Base-by-base conservation (phyloP, 2,888 invertebrate genomes). In the Auanema sp. region DNA sequence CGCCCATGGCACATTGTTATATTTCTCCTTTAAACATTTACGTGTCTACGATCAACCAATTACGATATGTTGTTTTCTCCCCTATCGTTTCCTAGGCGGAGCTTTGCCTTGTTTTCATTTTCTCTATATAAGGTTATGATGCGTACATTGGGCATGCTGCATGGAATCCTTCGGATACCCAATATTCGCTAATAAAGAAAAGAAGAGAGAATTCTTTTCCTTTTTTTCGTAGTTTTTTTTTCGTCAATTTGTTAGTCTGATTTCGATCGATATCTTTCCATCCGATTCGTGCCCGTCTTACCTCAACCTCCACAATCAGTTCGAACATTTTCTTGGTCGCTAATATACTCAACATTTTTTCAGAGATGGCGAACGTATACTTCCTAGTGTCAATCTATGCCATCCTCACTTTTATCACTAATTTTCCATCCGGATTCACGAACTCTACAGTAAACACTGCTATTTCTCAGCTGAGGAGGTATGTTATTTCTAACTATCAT, bases 401-500 rank as follows among this genome's bases (percentile, higher is more conserved):
- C 18, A 63, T 66, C 3, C 72, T 79, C 42, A 71, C 79, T n/a
- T 66, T 70, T 52, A 75, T 78, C 68, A 79, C 79, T 57, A 79
- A 79, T 58, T 79, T 79, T 56, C 79, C 79, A 16, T 77, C 77
- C 6, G 79, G 77, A 50, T 79, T 79, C 69, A 79, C 79, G 24
- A 79, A 79, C 61, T 77, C 78, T 0, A 74, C 76, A 16, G 78
- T 79, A 23, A 79, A 79, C 72, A 79, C 78, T 16, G 79, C 79
- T 33, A 78, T 78, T 16, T 71, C 68, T 49, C 69, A 76, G 51
- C 64, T 79, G 12, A 65, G 72, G 61, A 62, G 60, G 69, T 72
- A 42, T 51, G 60, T 14, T 33, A 8, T 33, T 8, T 5, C 11
- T 23, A 47, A n/a, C n/a, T 18, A 47, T 47, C 47, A 47, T 8